These are phyloP conservation scores for Centropyge bicolor DNA, from an alignment of 2,797 vertebrate genomes.

Conservation along the genomic window DNA sequence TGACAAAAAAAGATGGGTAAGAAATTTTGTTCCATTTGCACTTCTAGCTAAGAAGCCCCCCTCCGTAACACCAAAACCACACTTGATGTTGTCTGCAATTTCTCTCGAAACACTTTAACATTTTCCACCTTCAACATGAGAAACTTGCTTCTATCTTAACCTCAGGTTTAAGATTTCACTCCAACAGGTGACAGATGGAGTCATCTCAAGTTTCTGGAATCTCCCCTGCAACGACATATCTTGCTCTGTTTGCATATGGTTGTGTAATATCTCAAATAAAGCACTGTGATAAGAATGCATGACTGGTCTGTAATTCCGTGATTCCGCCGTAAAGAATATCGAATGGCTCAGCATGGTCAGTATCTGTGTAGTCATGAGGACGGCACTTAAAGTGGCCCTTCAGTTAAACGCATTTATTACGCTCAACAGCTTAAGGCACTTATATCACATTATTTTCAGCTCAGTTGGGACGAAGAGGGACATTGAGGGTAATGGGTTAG, in stretches of 20 bases:
- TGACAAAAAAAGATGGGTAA: background rate
- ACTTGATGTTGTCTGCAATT: background rate
- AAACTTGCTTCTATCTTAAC: constrained; percentile 4
- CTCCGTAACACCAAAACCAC: background rate
- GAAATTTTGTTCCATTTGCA: background rate
- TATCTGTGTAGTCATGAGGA: constrained; percentile 60
- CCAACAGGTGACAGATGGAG: constrained; percentile 2
- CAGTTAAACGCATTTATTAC: constrained; percentile 4
- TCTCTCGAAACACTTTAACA: background rate
- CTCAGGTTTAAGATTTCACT: constrained; percentile 23
- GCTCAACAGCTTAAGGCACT: background rate
- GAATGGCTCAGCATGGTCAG: constrained; percentile 32
- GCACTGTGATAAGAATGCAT: constrained; percentile 27
- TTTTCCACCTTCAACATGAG: constrained; percentile 17
- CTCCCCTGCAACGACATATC: constrained; percentile 20
- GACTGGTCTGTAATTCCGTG: constrained; percentile 35
- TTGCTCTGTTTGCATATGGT: constrained; percentile 42
- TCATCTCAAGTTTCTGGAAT: constrained; percentile 37
- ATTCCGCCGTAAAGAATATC: constrained; percentile 41
- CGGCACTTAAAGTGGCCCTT: constrained; percentile 1
- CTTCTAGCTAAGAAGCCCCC: background rate
- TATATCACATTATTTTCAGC: background rate
- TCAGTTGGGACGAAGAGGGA: background rate
- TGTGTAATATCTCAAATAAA: constrained; percentile 40
- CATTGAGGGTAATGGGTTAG: background rate